Evolutionary conservation across 2,113 vertebrate species (phyloP), one percentile per base, ranked within the genome.

Genomic region (Rutilus rutilus): DNA sequence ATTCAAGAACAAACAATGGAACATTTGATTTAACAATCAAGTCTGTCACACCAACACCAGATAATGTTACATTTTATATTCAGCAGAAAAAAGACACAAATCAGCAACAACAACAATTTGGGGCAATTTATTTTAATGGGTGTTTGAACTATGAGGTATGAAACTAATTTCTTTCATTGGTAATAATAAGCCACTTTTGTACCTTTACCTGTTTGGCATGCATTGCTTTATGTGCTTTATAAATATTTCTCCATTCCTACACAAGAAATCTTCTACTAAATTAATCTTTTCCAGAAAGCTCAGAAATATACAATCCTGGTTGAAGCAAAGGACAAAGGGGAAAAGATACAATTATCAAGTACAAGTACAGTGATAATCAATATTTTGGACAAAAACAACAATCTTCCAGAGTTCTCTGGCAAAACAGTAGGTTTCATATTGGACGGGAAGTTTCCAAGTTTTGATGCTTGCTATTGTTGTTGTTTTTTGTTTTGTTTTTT

Each of bases 71-170:
- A 78, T 95, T 95, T 86, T 89, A 85, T 78, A 25, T 95, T 27
- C 50, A 7, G 0, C 45, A 90, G 12, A 11, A 6, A 0, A 8
- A 0, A 0, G 0, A 9, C 4, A 4, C 4, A 33, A 33, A 33
- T 33, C 3, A 33, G 33, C 33, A 33, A 33, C 33, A 33, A 4
- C 33, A 33, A 33, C 3, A 1, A 15, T 64, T 2, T n/a, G 93
- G 90, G 64, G 75, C 0, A 1, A 90, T 95, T 75, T 90, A 74
- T 60, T 94, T 95, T 50, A 92, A 88, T 65, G 95, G 94, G 5
- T 95, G 95, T 82, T 83, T 95, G 86, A 89, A 94, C 77, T 88
- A 93, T 74, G 91, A 93, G 92, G 95, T 95, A 75, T 90, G 86
- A 80, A 21, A 25, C 8, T 42, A 5, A n/a, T 59, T 67, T 64